Percentiles rank a stretch among this genome's conserved stretches.
phyloP scores from a whole-genome alignment of 2,888 invertebrate genomes.

The Chydorus sphaericus region DNA sequence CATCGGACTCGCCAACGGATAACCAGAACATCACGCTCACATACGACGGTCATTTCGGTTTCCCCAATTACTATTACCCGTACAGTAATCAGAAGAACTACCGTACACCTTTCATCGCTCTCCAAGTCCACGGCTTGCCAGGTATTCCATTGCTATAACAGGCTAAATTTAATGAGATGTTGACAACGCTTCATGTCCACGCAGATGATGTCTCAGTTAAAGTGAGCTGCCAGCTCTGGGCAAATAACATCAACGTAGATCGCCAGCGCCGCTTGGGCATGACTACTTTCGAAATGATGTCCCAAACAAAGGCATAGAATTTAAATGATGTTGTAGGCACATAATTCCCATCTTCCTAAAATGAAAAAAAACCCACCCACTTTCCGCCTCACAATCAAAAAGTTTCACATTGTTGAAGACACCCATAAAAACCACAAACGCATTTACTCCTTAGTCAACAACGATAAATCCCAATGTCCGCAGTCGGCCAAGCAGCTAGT shows the following conservation, averaged over 20 bases:
- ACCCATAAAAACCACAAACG: too few species aligned
- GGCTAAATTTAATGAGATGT: too few species aligned
- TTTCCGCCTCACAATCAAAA: too few species aligned
- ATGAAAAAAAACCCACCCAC: too few species aligned
- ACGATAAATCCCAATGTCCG: too few species aligned
- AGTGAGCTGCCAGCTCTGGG: conserved; percentile 9
- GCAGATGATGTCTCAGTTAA: neutral
- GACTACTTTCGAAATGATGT: neutral
- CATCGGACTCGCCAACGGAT: too few species aligned
- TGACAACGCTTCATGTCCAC: too few species aligned
- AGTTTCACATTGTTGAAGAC: too few species aligned
- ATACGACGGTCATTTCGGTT: neutral
- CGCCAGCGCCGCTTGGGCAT: conserved; percentile 9
- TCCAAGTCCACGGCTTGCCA: neutral
- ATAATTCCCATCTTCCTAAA: neutral
- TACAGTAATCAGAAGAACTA: neutral
- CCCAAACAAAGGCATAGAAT: neutral
- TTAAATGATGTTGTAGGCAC: neutral
- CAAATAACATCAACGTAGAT: neutral
- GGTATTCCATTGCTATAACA: too few species aligned
- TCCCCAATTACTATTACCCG: neutral
- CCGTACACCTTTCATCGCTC: neutral
- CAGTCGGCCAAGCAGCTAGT: too few species aligned
- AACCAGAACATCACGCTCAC: neutral
- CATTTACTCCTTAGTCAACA: too few species aligned